Conservation (phyloP, 2,113 vertebrate genomes). For the Gopherus flavomarginatus region DNA sequence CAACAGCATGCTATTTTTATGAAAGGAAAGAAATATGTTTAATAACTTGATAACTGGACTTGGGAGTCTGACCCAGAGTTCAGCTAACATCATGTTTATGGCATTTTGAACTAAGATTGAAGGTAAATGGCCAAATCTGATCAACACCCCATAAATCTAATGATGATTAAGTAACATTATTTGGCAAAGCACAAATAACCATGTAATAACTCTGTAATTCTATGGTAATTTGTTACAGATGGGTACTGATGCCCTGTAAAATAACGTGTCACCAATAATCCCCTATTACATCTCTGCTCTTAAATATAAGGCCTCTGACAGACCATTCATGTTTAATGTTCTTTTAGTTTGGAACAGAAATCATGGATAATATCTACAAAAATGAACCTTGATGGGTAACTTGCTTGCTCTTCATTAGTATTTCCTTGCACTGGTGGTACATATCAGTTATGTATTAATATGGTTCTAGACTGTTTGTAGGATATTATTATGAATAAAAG, state of each 20-base stretch:
- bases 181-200: conserved; percentile 74
- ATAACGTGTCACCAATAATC: conserved; percentile 70
- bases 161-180: conserved; percentile 70
- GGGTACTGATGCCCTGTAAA: conserved; percentile 71
- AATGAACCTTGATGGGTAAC: conserved; percentile 6
- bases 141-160: conserved; percentile 73
- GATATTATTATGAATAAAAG: not conserved
- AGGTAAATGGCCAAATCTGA: conserved; percentile 66
- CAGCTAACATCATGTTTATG: conserved; percentile 53
- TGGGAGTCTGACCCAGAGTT: conserved; percentile 21
- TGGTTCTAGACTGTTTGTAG: not conserved
- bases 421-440: not conserved
- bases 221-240: conserved; percentile 74
- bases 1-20: conserved; percentile 14
- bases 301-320: conserved; percentile 74
- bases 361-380: conserved; percentile 54
- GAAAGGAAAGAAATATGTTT: conserved; percentile 23
- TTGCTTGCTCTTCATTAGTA: not conserved
- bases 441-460: not conserved
- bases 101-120: conserved; percentile 15
- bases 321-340: conserved; percentile 62
- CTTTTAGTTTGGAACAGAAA: conserved; percentile 57
- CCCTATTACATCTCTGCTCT: conserved; percentile 68
- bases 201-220: conserved; percentile 69
- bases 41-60: conserved; percentile 16